A percentile compares a stretch with the other conserved stretches of the same genome.
Conservation (phyloP, 2,797 vertebrate genomes). For the Gymnoscopelus microlampas region DNA sequence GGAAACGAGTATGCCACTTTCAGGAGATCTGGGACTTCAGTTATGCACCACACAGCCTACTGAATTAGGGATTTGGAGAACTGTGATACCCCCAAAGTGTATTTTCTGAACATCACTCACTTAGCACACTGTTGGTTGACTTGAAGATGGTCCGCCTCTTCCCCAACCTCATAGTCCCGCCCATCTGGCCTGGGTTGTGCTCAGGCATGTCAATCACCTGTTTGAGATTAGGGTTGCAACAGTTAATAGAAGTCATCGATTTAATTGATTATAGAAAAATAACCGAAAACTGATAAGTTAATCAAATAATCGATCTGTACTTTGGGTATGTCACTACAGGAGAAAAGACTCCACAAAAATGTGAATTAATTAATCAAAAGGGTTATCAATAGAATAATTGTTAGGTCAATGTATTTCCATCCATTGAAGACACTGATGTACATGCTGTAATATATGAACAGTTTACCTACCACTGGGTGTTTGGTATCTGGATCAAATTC, state of each 20-base stretch:
- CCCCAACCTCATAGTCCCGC: constrained; percentile 94
- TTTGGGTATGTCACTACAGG: no score
- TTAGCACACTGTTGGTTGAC: constrained; percentile 86
- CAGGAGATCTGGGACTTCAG: no score
- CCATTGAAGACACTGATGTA: not conserved
- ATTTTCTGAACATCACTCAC: constrained; percentile 70
- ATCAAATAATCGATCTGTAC: no score
- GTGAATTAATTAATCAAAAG: no score
- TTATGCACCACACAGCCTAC: no score
- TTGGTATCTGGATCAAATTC: constrained; percentile 93
- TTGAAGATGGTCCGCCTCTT: constrained; percentile 93
- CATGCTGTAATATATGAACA: not conserved
- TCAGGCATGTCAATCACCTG: constrained; percentile 98
- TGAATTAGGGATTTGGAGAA: no score
- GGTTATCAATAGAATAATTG: no score
- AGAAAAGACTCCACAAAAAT: not conserved
- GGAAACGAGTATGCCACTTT: no score
- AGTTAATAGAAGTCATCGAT: no score
- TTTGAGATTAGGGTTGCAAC: constrained; percentile 10
- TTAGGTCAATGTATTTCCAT: not conserved
- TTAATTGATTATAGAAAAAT: not conserved
- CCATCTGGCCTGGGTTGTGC: constrained; percentile 95
- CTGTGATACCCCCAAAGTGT: not conserved
- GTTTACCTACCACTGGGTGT: constrained; percentile 90
- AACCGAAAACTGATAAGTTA: not conserved